Percentiles rank a stretch among this genome's conserved stretches.
These are phyloP conservation scores for Phragmatobia fuliginosa DNA, from an alignment of 2,888 invertebrate genomes.

Conservation along the genomic window DNA sequence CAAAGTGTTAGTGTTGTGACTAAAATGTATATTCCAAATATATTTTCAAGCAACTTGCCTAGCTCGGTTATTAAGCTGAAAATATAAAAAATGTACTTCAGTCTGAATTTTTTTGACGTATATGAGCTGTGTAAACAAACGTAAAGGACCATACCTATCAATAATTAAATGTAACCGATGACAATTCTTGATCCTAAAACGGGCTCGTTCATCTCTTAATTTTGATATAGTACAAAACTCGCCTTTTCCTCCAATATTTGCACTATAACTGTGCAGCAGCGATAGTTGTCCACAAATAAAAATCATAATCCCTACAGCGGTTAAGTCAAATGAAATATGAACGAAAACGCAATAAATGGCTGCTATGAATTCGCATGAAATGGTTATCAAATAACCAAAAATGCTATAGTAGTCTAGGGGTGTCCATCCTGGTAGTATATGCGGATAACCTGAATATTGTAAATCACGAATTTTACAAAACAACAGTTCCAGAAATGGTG, in stretches of 20 bases:
- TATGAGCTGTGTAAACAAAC: no score
- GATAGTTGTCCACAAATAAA: conserved; percentile 73
- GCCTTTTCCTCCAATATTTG: conserved; percentile 66
- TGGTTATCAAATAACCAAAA: conserved; percentile 56
- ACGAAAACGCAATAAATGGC: conserved; percentile 65
- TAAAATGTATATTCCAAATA: conserved; percentile 74
- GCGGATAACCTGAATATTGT: conserved; percentile 55
- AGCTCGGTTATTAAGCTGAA: conserved; percentile 63
- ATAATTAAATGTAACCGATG: conserved; percentile 62
- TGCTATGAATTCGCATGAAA: conserved; percentile 62
- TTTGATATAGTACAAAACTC: conserved; percentile 43
- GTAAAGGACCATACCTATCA: conserved; percentile 60
- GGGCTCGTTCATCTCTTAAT: conserved; percentile 65
- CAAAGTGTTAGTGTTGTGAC: conserved; percentile 71
- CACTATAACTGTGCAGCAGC: conserved; percentile 60
- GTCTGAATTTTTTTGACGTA: neutral
- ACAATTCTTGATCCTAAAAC: conserved; percentile 63
- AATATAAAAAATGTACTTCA: conserved; percentile 22
- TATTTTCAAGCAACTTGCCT: conserved; percentile 57
- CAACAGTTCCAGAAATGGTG: conserved; percentile 69
- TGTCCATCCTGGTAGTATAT: conserved; percentile 71
- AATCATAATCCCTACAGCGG: conserved; percentile 70
- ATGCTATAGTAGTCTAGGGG: conserved; percentile 58
- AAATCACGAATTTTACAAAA: conserved; percentile 44
- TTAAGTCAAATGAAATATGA: conserved; percentile 70